Evolutionary conservation across 92 coral and sea anemone genomes (phyloP).

Genomic region (Actinostola sp.): DNA sequence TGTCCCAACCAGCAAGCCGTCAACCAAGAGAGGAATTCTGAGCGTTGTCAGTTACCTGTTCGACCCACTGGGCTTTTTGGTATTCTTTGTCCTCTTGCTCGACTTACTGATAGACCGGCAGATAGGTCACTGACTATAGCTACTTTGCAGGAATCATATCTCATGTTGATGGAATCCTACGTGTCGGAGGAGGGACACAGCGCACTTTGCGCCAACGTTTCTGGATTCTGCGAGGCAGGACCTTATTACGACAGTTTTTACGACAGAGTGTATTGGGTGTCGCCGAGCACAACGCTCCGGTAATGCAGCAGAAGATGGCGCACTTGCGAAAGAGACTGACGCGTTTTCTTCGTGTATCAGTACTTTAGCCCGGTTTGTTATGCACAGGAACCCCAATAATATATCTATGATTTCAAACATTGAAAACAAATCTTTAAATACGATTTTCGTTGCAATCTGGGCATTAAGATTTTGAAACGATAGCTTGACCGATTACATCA

Average conservation of each 20-base stretch:
- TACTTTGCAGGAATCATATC: slow-evolving; percentile 45
- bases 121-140: slow-evolving; percentile 50
- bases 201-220: slow-evolving; percentile 35
- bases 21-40: too few species aligned
- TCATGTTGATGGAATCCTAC: slow-evolving; percentile 39
- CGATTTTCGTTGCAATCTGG: too few species aligned
- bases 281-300: slow-evolving; percentile 50
- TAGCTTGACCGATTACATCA: too few species aligned
- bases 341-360: too few species aligned
- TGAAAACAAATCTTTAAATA: too few species aligned
- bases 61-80: slow-evolving; percentile 60
- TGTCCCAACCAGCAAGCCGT: too few species aligned
- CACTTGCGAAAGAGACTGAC: slow-evolving; percentile 49
- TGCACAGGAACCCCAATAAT: too few species aligned
- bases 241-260: slow-evolving; percentile 37
- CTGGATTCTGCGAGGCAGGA: slow-evolving; percentile 46
- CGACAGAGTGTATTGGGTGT: slow-evolving; percentile 50
- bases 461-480: too few species aligned
- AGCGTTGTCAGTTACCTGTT: slow-evolving; percentile 52
- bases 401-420: too few species aligned
- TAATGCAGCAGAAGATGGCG: slow-evolving; percentile 54
- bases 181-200: slow-evolving; percentile 60
- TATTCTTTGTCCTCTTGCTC: slow-evolving; percentile 41
- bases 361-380: too few species aligned
- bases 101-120: slow-evolving; percentile 39